Conservation (phyloP, 2,113 vertebrate species). For the Anarrhichthys ocellatus region DNA sequence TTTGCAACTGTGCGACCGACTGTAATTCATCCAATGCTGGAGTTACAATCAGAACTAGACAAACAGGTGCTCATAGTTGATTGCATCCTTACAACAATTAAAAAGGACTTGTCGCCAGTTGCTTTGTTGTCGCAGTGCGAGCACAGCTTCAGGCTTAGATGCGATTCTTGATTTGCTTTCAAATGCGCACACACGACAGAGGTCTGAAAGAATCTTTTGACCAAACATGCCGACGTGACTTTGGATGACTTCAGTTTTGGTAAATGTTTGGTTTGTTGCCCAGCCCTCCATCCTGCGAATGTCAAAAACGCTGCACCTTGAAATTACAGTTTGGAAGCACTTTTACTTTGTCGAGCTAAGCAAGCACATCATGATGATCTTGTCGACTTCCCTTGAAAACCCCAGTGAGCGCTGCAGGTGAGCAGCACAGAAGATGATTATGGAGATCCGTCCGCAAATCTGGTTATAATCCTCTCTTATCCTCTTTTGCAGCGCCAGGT, state of each 20-base stretch:
- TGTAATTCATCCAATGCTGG: not conserved
- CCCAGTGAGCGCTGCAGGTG: slow-evolving; percentile 61
- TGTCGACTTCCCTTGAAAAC: slow-evolving; percentile 36
- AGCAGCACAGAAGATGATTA: slow-evolving; percentile 75
- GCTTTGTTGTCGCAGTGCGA: not conserved
- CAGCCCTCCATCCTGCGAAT: not conserved
- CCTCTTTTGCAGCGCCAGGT: slow-evolving; percentile 70
- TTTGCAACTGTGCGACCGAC: too few species aligned
- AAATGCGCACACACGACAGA: not conserved
- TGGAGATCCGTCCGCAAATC: slow-evolving; percentile 77
- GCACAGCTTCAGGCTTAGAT: too few species aligned
- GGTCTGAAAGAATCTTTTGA: not conserved
- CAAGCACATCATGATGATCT: slow-evolving; percentile 17
- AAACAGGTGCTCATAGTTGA: not conserved
- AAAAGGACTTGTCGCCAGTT: not conserved
- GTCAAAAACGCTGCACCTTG: not conserved
- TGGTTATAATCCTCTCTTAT: slow-evolving; percentile 78
- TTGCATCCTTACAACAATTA: not conserved
- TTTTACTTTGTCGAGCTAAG: slow-evolving; percentile 34
- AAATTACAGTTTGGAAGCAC: slow-evolving; percentile 18
- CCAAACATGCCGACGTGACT: not conserved
- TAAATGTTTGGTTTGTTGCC: not conserved
- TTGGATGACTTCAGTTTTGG: not conserved
- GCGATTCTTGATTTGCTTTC: not conserved
- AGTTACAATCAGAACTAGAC: not conserved